phyloP scores from a whole-genome alignment of 2,888 invertebrate genomes.

The Bombylius discolor region DNA sequence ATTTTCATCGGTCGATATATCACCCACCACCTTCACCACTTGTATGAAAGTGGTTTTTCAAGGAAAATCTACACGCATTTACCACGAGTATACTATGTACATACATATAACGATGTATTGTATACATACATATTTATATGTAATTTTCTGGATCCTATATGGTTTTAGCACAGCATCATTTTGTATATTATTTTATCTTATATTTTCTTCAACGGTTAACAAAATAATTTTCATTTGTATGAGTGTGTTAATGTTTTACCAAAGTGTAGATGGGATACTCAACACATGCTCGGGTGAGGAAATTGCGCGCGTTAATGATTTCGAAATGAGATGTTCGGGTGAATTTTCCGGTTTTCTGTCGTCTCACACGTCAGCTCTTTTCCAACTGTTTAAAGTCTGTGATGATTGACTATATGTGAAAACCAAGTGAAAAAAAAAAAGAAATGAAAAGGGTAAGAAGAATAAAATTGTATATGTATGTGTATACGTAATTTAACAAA shows the following conservation, averaged over 20 bases:
- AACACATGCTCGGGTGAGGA: conserved; percentile 14
- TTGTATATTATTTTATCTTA: background rate
- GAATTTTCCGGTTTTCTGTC: conserved; percentile 2
- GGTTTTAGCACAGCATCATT: background rate
- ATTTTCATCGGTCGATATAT: conserved; percentile 3
- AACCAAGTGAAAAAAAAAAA: no score
- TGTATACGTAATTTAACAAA: no score
- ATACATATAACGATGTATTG: background rate
- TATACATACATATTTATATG: background rate
- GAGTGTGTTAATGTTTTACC: conserved; percentile 1
- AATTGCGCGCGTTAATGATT: conserved; percentile 16
- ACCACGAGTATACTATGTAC: no score
- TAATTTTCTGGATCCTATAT: background rate
- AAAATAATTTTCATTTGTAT: background rate
- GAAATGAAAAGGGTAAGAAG: no score
- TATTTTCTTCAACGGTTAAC: background rate
- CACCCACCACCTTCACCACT: background rate
- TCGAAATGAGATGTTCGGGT: conserved; percentile 9
- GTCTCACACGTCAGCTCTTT: background rate
- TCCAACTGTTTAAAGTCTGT: background rate
- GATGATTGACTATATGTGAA: background rate
- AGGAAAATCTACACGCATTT: no score
- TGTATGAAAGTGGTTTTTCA: no score
- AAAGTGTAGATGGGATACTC: conserved; percentile 13
- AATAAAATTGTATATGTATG: no score